Evolutionary conservation across 1,140 invertebrate genomes (phyloP), one percentile per base, ranked within the genome.

Genomic region (Drosophila carrolli): DNA sequence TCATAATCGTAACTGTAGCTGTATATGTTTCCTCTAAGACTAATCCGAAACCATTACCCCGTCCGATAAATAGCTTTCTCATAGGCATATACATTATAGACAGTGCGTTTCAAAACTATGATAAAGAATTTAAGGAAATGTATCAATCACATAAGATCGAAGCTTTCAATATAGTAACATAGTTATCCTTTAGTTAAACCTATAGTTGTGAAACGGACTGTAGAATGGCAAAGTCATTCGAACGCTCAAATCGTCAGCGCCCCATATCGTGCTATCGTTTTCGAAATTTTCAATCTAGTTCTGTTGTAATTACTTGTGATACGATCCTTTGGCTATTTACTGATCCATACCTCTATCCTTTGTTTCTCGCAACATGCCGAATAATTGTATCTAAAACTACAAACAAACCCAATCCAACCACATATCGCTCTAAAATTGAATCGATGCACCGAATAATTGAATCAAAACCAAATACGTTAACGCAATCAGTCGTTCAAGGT

Each of bases 401-500:
- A 71, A 72, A 73, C 67, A 60, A 46, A 40, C 35, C 23, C 54
- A 35, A 58, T 11, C 50, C 44, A 57, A 72, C 53, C 53, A 73
- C 48, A 66, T 54, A 71, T 71, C 66, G 67, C 51, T 70, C 65
- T 41, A 37, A 50, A 32, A 70, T 71, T 48, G 65, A 71, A 71
- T 37, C 47, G 73, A 66, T 75, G 72, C 73, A 75, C 73, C 63
- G 51, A 81, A 78, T 16, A 66, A 63, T 75, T 75, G 50, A 68
- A 37, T 27, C 44, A 51, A 66, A 63, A 51, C 56, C 71, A 51
- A 56, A 75, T 43, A 53, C 44, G 50, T 65, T 55, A 44, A 63
- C 70, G 58, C 51, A 57, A 59, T 53, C 73, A 89, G 84, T 89
- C 84, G 85, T 89, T 89, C 73, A 89, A 89, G 84, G 84, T 89